These are phyloP conservation scores for Theretra japonica DNA, from an alignment of 2,888 invertebrate genomes.

Conservation along the genomic window DNA sequence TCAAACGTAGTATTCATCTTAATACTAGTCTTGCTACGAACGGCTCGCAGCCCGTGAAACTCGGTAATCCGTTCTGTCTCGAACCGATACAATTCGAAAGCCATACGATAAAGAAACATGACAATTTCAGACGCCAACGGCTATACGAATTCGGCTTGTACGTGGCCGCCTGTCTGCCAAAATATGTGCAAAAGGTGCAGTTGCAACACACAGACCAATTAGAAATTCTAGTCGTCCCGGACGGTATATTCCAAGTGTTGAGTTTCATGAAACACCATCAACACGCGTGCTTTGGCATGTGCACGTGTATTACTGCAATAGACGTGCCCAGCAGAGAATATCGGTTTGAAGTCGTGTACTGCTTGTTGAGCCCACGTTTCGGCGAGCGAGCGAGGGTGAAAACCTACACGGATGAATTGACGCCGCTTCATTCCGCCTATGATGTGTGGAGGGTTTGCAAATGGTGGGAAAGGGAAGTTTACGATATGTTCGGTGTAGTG, in stretches of 20 bases:
- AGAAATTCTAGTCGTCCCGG: slow-evolving; percentile 70
- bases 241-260: slow-evolving; percentile 65
- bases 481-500: slow-evolving; percentile 75
- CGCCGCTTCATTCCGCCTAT: slow-evolving; percentile 67
- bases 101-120: slow-evolving; percentile 64
- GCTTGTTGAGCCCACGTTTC: slow-evolving; percentile 65
- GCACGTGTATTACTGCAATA: slow-evolving; percentile 65
- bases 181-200: slow-evolving; percentile 73
- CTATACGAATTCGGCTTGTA: slow-evolving; percentile 76
- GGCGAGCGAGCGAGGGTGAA: slow-evolving; percentile 61
- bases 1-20: slow-evolving; percentile 41
- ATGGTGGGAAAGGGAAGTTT: slow-evolving; percentile 72
- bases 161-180: slow-evolving; percentile 73
- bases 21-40: slow-evolving; percentile 30
- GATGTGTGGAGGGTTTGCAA: slow-evolving; percentile 60
- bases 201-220: slow-evolving; percentile 73
- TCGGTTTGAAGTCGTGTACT: slow-evolving; percentile 72
- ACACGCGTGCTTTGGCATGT: slow-evolving; percentile 68
- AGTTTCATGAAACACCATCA: slow-evolving; percentile 71
- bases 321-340: slow-evolving; percentile 71
- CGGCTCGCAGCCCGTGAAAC: slow-evolving; percentile 43
- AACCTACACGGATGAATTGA: slow-evolving; percentile 76
- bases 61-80: slow-evolving; percentile 56
- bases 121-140: slow-evolving; percentile 63
- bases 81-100: slow-evolving; percentile 57